These are phyloP conservation scores for Scaeva pyrastri DNA, from an alignment of 2,888 invertebrate genomes.

Conservation along the genomic window DNA sequence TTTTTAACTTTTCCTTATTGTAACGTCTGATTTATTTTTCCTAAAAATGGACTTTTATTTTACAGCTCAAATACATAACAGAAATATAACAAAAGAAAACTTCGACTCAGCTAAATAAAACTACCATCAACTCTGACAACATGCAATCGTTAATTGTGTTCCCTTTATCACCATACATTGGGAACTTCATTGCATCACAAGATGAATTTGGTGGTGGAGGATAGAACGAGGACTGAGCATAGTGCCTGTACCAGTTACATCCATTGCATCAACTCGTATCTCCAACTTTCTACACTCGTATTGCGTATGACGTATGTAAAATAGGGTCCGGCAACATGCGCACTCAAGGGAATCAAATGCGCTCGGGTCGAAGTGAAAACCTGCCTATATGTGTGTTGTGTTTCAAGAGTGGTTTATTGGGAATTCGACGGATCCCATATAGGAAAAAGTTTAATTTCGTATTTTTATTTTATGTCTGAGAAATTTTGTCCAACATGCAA, in stretches of 20 bases:
- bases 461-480: conserved; percentile 21
- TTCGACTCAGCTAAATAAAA: conserved; percentile 42
- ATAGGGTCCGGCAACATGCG: conserved; percentile 73
- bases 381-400: conserved; percentile 3
- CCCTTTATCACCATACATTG: background rate
- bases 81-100: conserved; percentile 23
- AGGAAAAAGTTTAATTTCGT: conserved; percentile 60
- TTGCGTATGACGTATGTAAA: conserved; percentile 40
- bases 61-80: conserved; percentile 49
- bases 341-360: conserved; percentile 61
- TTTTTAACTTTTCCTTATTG: conserved; percentile 54
- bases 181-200: conserved; percentile 33
- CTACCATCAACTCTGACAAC: conserved; percentile 13
- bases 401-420: conserved; percentile 27
- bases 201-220: conserved; percentile 57
- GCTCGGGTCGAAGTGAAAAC: conserved; percentile 66
- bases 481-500: conserved; percentile 49
- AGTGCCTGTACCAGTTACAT: conserved; percentile 40
- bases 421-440: conserved; percentile 25
- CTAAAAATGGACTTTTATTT: conserved; percentile 70
- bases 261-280: conserved; percentile 37
- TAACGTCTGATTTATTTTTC: conserved; percentile 8
- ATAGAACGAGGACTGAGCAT: conserved; percentile 36
- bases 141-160: conserved; percentile 22
- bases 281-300: conserved; percentile 47